A percentile compares a stretch with the other conserved stretches of the same genome.
phyloP scores from a whole-genome alignment of 2,113 vertebrate genomes.

The Callipepla californica region DNA sequence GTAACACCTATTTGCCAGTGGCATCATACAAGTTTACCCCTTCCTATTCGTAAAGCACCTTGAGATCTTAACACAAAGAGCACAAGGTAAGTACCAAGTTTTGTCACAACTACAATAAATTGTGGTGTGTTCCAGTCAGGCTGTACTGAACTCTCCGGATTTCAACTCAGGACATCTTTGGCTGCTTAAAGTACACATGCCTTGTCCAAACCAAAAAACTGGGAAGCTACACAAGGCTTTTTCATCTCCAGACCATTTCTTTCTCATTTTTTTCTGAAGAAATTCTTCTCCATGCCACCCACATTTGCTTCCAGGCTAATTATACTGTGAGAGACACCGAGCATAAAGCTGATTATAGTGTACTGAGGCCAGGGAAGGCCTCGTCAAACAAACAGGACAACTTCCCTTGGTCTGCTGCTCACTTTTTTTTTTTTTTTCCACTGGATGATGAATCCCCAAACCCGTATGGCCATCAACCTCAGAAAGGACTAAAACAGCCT shows the following conservation, averaged over 20 bases:
- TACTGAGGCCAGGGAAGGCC: conserved; percentile 18
- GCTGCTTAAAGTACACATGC: not conserved
- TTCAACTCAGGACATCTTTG: not conserved
- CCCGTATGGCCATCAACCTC: not conserved
- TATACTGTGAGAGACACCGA: conserved; percentile 60
- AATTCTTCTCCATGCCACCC: conserved; percentile 56
- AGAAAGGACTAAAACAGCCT: conserved; percentile 74
- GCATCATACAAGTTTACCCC: not conserved
- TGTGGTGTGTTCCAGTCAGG: not conserved
- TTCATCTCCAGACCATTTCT: conserved; percentile 59
- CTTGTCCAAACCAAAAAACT: conserved; percentile 71
- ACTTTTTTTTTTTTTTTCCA: conserved; percentile 38
- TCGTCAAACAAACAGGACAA: conserved; percentile 31
- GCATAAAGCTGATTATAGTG: conserved; percentile 51
- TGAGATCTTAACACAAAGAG: not conserved
- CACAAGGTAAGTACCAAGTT: not conserved
- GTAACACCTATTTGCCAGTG: not conserved
- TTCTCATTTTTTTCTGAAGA: conserved; percentile 66
- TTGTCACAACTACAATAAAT: not conserved
- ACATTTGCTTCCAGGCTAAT: conserved; percentile 66
- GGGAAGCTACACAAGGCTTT: conserved; percentile 66
- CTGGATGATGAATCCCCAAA: conserved; percentile 47
- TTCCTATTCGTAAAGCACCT: conserved; percentile 4
- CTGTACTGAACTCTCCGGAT: not conserved
- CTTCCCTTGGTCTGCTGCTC: not conserved